A percentile compares a stretch with the other conserved stretches of the same genome.
Evolutionary conservation across 2,888 invertebrate species (phyloP).

Genomic region (Tetranychus truncatus): DNA sequence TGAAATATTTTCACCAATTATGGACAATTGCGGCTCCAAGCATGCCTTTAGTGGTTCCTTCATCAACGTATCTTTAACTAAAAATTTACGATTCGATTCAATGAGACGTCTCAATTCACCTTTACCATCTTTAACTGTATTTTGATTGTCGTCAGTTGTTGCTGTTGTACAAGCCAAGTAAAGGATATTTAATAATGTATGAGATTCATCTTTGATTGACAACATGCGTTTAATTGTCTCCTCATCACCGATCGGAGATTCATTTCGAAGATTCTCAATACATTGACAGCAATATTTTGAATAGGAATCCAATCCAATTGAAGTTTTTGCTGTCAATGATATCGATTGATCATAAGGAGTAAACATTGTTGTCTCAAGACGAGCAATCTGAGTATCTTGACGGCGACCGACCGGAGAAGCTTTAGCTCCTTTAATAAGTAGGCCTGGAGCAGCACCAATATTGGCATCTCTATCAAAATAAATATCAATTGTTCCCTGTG

Average conservation of each 20-base stretch:
- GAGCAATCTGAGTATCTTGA: conserved; percentile 50
- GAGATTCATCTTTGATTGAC: background rate
- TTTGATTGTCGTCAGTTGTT: background rate
- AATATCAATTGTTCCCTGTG: conserved; percentile 8
- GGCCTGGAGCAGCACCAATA: conserved; percentile 49
- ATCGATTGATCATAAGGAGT: conserved; percentile 43
- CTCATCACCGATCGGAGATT: background rate
- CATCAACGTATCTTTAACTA: background rate
- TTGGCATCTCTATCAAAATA: conserved; percentile 34
- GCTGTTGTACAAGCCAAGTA: background rate
- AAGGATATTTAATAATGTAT: background rate
- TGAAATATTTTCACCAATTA: background rate
- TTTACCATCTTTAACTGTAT: background rate
- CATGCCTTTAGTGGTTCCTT: background rate
- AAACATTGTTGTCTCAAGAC: conserved; percentile 65
- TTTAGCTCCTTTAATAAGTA: conserved; percentile 72
- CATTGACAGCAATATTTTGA: background rate
- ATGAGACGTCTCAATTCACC: background rate
- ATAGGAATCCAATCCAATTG: background rate
- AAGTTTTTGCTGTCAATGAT: background rate
- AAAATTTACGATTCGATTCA: background rate
- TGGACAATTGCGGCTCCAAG: background rate
- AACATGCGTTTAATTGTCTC: background rate
- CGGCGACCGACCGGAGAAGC: conserved; percentile 41
- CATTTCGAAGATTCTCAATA: background rate